phyloP scores from a whole-genome alignment of 1,140 invertebrate species.

The Lepidostoma basale region DNA sequence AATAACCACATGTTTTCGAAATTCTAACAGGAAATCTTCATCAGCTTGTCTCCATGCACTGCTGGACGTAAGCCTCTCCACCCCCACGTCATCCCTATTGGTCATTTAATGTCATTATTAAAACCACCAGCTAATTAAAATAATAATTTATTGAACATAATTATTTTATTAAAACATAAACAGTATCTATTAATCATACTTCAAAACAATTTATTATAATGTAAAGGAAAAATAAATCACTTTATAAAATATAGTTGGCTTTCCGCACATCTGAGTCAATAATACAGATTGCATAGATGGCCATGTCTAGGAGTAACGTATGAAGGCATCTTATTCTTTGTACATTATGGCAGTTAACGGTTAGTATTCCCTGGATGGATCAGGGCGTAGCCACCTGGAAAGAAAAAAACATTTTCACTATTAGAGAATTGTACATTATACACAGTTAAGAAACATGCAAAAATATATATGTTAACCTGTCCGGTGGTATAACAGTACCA shows the following conservation, averaged over 20 bases:
- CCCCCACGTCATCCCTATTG: no score
- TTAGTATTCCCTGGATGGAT: background rate
- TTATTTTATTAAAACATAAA: constrained; percentile 16
- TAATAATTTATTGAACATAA: constrained; percentile 14
- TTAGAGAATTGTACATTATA: no score
- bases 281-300: background rate
- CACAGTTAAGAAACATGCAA: no score
- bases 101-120: no score
- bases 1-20: no score
- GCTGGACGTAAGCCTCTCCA: no score
- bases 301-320: background rate
- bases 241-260: constrained; percentile 1
- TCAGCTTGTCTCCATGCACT: no score
- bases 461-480: no score
- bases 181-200: constrained; percentile 12
- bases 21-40: no score
- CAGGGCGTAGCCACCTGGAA: constrained; percentile 18
- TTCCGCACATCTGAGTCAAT: background rate
- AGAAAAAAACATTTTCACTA: background rate
- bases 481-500: no score
- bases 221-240: constrained; percentile 1
- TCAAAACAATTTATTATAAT: no score
- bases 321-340: constrained; percentile 8
- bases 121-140: constrained; percentile 5
- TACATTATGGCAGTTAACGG: constrained; percentile 19